Base-by-base conservation (phyloP, 2,888 invertebrate genomes). In the Microctonus brassicae region DNA sequence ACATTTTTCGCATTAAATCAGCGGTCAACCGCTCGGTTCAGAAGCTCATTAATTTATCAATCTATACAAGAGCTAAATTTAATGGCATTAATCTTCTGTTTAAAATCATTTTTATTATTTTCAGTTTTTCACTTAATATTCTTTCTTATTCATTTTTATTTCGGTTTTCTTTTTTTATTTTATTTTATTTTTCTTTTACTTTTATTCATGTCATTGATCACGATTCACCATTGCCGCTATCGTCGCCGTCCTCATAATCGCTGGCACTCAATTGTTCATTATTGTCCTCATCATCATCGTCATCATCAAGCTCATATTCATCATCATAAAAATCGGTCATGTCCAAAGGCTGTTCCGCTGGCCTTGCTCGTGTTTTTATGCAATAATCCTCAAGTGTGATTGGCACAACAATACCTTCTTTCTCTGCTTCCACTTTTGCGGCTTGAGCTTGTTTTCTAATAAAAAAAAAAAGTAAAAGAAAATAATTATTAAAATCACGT, bases 371-470 rank as follows among this genome's bases (percentile, higher is more conserved):
- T 58, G 96, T 95, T 88, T 96, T 96, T 85, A 99, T 95, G 89
- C 98, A 98, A 89, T 99, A 99, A 88, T 99, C 99, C 90, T 99
- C 99, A 86, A 99, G 90, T 2, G 99, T 99, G 81, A 96, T 93
- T 11, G 99, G 99, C 81, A 99, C 99, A 68, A 94, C 94, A 76
- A 99, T 97, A 78, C 97, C 97, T 89, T 99, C 99, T 77, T 95
- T 94, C 87, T 97, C 97, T 0, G 99, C 99, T 78, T 99, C 98
- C 64, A 94, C 92, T 84, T 97, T 94, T 36, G 98, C 98, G 24
- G 95, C 95, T 86, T 95, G 93, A 17, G 99, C 99, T 91, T 99
- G 99, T 90, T 97, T 98, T 86, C 98, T 98, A 9, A 34, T 39
- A n/a, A n/a, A 72, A 47, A 1, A 64, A 57, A 39, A 20, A 58